phyloP scores from a whole-genome alignment of 2,888 invertebrate species.

The Incurvaria masculella region DNA sequence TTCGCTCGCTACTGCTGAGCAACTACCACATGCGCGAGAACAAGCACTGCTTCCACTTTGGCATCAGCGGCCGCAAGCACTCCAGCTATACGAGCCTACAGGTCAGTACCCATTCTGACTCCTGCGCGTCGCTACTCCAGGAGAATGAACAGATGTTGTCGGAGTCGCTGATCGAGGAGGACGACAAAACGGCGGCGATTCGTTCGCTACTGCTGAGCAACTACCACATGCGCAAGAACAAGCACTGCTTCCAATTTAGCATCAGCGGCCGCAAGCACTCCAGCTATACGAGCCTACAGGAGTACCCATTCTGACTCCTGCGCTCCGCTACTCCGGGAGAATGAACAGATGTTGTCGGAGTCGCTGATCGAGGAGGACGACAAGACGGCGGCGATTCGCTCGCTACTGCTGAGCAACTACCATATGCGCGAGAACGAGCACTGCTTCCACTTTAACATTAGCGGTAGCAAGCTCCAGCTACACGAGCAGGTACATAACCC shows the following conservation, averaged over 20 bases:
- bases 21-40: constrained; percentile 85
- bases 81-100: constrained; percentile 79
- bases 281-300: constrained; percentile 81
- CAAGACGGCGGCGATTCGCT: constrained; percentile 80
- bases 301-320: background rate
- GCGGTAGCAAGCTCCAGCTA: constrained; percentile 73
- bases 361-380: constrained; percentile 83
- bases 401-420: constrained; percentile 78
- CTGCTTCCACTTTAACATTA: constrained; percentile 71
- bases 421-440: constrained; percentile 79
- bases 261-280: constrained; percentile 66
- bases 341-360: constrained; percentile 78
- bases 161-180: constrained; percentile 79
- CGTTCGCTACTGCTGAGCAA: constrained; percentile 81
- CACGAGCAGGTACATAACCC: constrained; percentile 70
- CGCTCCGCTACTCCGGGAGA: too few relatives aligned
- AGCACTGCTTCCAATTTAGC: constrained; percentile 73
- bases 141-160: constrained; percentile 79
- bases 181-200: constrained; percentile 83
- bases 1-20: constrained; percentile 79
- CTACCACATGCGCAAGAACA: constrained; percentile 79
- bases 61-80: constrained; percentile 65
- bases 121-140: too few relatives aligned
- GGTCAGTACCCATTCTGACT: constrained; percentile 38
- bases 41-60: constrained; percentile 73